Conservation (phyloP, 2,113 vertebrate species). For the Entelurus aequoreus region DNA sequence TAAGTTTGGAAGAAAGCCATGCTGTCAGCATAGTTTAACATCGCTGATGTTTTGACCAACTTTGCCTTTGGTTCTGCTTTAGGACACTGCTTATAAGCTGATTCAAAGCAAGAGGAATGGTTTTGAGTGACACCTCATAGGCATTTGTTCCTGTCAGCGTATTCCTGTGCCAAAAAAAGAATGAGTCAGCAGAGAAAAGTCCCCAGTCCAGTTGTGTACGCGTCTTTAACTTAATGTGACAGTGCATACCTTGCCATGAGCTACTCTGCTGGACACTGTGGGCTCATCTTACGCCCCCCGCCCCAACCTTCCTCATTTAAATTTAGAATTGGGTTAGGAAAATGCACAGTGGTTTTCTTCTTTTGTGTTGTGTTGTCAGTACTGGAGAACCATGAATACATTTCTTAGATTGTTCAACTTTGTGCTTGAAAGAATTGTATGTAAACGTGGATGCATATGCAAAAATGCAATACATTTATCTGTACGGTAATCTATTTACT, state of each 20-base stretch:
- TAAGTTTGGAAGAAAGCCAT: slow-evolving; percentile 28
- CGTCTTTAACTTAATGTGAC: slow-evolving; percentile 54
- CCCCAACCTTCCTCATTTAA: neutral
- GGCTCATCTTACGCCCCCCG: neutral
- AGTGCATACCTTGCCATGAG: slow-evolving; percentile 58
- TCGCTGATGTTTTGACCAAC: slow-evolving; percentile 5
- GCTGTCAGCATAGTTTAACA: slow-evolving; percentile 32
- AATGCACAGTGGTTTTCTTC: no score
- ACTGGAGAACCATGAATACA: no score
- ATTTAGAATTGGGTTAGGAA: no score
- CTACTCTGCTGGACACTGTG: slow-evolving; percentile 14
- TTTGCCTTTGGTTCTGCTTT: slow-evolving; percentile 43
- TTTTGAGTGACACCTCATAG: slow-evolving; percentile 47
- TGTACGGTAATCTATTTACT: no score
- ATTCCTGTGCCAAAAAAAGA: slow-evolving; percentile 53
- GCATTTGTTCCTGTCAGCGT: slow-evolving; percentile 64
- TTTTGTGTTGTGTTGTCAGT: no score
- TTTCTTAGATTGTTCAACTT: no score
- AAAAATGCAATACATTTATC: no score
- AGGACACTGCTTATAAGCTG: slow-evolving; percentile 37
- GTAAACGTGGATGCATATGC: no score
- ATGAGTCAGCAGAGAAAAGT: slow-evolving; percentile 60
- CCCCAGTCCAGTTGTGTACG: slow-evolving; percentile 20
- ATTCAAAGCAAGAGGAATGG: slow-evolving; percentile 44
- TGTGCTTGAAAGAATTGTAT: no score